Base-by-base conservation (phyloP, 2,888 invertebrate species). In the Dermolepida albohirtum region DNA sequence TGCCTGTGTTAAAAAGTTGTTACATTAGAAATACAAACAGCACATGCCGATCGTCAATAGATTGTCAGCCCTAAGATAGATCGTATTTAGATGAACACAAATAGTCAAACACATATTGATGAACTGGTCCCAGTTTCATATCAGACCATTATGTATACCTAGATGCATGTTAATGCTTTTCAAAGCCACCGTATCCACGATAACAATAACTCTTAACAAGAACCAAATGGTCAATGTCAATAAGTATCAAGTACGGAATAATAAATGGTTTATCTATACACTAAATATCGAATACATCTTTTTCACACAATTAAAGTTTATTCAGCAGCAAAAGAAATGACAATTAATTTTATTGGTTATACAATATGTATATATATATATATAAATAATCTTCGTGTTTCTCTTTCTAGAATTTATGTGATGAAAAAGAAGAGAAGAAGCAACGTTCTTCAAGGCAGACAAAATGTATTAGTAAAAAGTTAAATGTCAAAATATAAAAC, bases 71-170 rank as follows among this genome's bases (percentile, higher is more conserved):
- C 44, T 59, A 71, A 69, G 70, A 70, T 68, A 68, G 70, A 72
- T 72, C 70, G 65, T 69, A 65, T 70, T 70, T 70, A 64, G 70
- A 72, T 72, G 67, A 67, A 54, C 69, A 64, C 69, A 69, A 72
- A 72, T 70, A 68, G 54, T 59, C 70, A 70, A 66, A 68, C 68
- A 69, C 34, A 34, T 8, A n/a, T 57, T 49, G 51, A 66, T 67
- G 72, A 34, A 66, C 65, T 51, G 68, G 16, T 67, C 27, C 70
- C 69, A 67, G 14, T 11, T n/a, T 14, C 29, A 27, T 7, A 44
- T 14, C 59, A 44, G 44, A 29, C 12, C 27, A 17, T 29, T 27
- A 29, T 29, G 11, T 27, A 14, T 44, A 29, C 12, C 27, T 11
- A 14, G 5, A 29, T 29, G 11, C 44, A 14, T 44, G 5, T 29